phyloP scores from a whole-genome alignment of 2,888 invertebrate species.

The Nymphalis polychloros region DNA sequence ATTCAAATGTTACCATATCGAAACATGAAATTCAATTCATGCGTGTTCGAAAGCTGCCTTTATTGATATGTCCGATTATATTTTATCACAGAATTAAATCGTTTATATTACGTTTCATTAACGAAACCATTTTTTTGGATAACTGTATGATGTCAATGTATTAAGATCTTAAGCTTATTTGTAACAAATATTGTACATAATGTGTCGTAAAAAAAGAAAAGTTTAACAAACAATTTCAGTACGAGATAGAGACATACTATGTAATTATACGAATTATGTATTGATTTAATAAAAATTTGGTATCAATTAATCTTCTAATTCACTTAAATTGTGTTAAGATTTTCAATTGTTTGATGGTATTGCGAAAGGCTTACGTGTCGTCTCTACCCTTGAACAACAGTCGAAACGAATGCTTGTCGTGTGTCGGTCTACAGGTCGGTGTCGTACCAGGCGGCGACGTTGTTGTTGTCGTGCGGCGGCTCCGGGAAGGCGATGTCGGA shows the following conservation, averaged over 20 bases:
- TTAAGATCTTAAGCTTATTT: conserved; percentile 7
- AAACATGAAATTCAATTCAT: conserved; percentile 11
- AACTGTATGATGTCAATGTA: conserved; percentile 4
- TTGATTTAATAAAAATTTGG: neutral
- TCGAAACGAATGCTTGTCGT: neutral
- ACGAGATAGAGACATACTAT: conserved; percentile 10
- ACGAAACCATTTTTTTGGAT: conserved; percentile 16
- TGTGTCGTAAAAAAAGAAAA: conserved; percentile 8
- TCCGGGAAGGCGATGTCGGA: conserved; percentile 89
- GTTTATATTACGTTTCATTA: conserved; percentile 13
- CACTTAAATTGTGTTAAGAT: no score
- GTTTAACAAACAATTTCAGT: neutral
- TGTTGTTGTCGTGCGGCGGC: conserved; percentile 94
- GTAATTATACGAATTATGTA: neutral
- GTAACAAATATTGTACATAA: conserved; percentile 14
- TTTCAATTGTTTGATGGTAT: no score
- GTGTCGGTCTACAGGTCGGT: conserved; percentile 89
- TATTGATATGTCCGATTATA: conserved; percentile 27
- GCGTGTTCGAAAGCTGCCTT: conserved; percentile 24
- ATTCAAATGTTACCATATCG: neutral
- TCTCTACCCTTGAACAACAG: neutral
- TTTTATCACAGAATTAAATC: conserved; percentile 34
- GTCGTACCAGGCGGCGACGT: conserved; percentile 98
- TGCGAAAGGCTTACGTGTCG: neutral
- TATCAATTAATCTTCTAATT: no score